A percentile compares a stretch with the other conserved stretches of the same genome.
Conservation (phyloP, 2,113 vertebrate species). For the Prietella phreatophila region DNA sequence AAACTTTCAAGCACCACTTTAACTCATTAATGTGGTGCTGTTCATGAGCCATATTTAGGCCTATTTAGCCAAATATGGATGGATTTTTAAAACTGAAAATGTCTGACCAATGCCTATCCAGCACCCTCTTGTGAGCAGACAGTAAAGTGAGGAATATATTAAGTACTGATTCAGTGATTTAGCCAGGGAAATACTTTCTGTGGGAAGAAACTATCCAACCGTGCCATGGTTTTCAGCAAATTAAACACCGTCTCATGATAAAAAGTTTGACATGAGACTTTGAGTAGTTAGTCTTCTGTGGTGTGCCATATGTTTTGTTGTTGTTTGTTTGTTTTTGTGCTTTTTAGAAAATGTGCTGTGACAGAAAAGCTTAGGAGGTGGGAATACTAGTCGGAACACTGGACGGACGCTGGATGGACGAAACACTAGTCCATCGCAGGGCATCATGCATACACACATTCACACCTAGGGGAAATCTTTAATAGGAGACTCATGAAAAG, state of each 20-base stretch:
- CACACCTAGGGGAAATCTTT: not conserved
- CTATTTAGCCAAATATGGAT: not conserved
- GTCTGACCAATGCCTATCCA: not conserved
- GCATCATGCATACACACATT: not conserved
- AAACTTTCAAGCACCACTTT: no score
- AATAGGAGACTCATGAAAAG: not conserved
- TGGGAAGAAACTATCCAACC: not conserved
- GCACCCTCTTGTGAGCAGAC: conserved; percentile 12
- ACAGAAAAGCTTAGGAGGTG: not conserved
- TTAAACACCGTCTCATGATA: no score
- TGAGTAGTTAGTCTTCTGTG: not conserved
- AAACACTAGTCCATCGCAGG: not conserved
- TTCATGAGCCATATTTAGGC: not conserved
- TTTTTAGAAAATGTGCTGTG: not conserved
- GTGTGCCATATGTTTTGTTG: not conserved
- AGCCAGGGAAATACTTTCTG: not conserved
- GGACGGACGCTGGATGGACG: not conserved
- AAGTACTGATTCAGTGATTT: not conserved
- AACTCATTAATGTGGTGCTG: not conserved
- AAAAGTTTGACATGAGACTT: not conserved
- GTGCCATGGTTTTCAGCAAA: not conserved
- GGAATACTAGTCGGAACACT: not conserved
- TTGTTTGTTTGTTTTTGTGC: not conserved
- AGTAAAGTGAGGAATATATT: not conserved
- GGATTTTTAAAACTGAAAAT: not conserved